Base-by-base conservation (phyloP, 2,113 vertebrate genomes). In the Alouatta palliata region DNA sequence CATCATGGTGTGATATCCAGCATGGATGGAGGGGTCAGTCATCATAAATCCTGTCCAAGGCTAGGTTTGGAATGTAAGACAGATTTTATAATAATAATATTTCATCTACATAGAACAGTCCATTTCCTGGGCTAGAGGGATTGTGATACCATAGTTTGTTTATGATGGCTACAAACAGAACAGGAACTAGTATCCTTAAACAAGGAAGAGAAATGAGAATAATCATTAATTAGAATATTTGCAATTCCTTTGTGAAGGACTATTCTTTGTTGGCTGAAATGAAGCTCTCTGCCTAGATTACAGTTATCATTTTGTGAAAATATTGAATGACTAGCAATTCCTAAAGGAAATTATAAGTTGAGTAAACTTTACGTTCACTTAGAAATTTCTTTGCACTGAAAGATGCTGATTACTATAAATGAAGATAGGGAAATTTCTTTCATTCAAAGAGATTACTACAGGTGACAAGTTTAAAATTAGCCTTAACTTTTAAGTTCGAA, bases 231-330 rank as follows among this genome's bases (percentile, higher is more conserved):
- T 93, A 61, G 89, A 61, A 13, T 82, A 87, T 82, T 97, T 66
- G 52, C 19, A 95, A 87, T 93, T 97, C 58, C n/a, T 89, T 88
- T 94, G 66, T 93, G 54, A 79, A 95, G 66, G 12, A 70, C 71
- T 94, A 7, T 93, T 66, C 61, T 85, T 95, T 90, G 82, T 97
- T 97, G 68, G 49, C 47, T 54, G 37, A 89, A 97, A 92, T 98
- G 89, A 95, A 94, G 16, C 35, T 71, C 43, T 91, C 58, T 92
- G 61, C 25, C 49, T 90, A 95, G 80, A 92, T 97, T 92, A 87
- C 30, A 90, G 56, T 87, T 87, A 71, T 93, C 71, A 87, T 87
- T 73, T 92, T 71, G 43, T 92, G 64, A 91, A 97, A 96, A 91
- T 94, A 90, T 80, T 96, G 91, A 85, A 73, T 79, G n/a, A 80